Conservation (phyloP, 2,888 invertebrate species). For the Cryptocephalus primarius region DNA sequence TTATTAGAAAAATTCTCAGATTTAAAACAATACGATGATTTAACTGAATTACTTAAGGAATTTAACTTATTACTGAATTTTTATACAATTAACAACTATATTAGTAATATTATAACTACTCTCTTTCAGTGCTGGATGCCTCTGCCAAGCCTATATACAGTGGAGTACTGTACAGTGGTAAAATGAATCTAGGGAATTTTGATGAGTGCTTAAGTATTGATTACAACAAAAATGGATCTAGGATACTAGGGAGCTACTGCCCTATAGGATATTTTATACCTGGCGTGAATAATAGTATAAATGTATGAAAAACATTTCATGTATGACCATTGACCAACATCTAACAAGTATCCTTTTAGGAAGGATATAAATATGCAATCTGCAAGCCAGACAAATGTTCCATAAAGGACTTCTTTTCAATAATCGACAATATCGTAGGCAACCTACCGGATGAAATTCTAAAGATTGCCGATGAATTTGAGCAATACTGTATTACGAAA, state of each 20-base stretch:
- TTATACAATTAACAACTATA: no score
- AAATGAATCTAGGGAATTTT: slow-evolving; percentile 17
- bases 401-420: slow-evolving; percentile 20
- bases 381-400: slow-evolving; percentile 23
- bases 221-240: slow-evolving; percentile 5
- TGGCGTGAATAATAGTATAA: background rate
- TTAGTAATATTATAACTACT: background rate
- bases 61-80: no score
- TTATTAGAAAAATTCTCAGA: no score
- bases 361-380: slow-evolving; percentile 6
- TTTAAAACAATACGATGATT: no score
- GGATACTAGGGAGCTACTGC: slow-evolving; percentile 17
- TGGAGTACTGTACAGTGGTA: slow-evolving; percentile 8
- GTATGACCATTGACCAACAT: background rate
- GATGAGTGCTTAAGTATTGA: slow-evolving; percentile 19
- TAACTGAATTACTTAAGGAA: no score
- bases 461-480: background rate
- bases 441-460: background rate
- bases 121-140: slow-evolving; percentile 19
- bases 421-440: slow-evolving; percentile 19
- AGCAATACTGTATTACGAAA: slow-evolving; percentile 10
- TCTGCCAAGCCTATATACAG: slow-evolving; percentile 17
- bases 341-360: slow-evolving; percentile 3
- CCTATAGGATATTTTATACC: slow-evolving; percentile 11
- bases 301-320: background rate